Percentiles rank a stretch among this genome's conserved stretches.
Evolutionary conservation across 1,140 invertebrate species (phyloP).

Genomic region (Cydia amplana): DNA sequence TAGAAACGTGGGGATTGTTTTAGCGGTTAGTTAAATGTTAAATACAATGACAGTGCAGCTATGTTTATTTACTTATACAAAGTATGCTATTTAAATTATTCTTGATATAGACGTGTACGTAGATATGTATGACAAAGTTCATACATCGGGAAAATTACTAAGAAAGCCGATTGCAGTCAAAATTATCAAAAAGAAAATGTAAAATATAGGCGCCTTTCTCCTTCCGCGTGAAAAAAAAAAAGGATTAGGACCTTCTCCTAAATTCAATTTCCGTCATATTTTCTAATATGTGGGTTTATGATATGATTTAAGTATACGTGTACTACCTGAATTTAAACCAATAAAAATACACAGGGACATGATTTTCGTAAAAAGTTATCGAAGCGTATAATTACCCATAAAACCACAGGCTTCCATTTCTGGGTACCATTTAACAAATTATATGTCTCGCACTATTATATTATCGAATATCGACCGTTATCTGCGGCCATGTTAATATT

Average conservation of each 20-base stretch:
- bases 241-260: too few species aligned
- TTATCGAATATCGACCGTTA: neutral
- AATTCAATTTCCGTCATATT: too few species aligned
- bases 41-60: neutral
- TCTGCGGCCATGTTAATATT: neutral
- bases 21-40: neutral
- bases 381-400: neutral
- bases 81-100: too few species aligned
- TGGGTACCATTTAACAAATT: neutral
- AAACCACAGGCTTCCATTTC: neutral
- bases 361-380: neutral
- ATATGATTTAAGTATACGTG: too few species aligned
- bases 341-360: neutral
- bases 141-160: too few species aligned
- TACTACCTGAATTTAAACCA: neutral
- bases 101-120: too few species aligned
- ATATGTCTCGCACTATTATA: neutral
- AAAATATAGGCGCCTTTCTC: too few species aligned
- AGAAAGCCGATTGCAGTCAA: too few species aligned
- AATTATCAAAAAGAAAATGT: too few species aligned
- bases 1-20: conserved; percentile 1
- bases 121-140: too few species aligned
- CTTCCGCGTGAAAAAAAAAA: too few species aligned
- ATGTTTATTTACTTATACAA: neutral
- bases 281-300: neutral